Evolutionary conservation across 2,113 vertebrate genomes (phyloP), one percentile per base, ranked within the genome.

Genomic region (Solenodon paradoxus): DNA sequence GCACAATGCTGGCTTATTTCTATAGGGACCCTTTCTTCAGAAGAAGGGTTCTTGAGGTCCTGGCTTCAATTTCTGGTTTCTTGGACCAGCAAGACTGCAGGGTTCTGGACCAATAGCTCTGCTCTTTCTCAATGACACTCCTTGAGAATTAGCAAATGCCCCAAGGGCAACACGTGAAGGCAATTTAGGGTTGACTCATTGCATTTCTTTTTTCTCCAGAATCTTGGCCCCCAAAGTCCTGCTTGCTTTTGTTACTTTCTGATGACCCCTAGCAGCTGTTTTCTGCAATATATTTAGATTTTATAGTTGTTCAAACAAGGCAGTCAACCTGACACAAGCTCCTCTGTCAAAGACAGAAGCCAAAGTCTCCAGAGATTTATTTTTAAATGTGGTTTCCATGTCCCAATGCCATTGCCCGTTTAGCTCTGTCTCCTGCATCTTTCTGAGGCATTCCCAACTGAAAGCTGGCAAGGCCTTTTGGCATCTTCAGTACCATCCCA

Each of bases 211-310:
- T 95, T 83, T 55, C 77, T 63, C 61, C 72, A 79, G 74, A 57
- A 89, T 86, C 59, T 93, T 86, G 85, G 88, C 63, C 96, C 82
- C 93, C 74, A n/a, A 85, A 45, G 85, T 86, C 86, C 89, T 88
- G 72, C 42, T 78, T 91, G 78, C 72, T 30, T 97, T 91, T 55
- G 53, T 59, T 75, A 90, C 74, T 96, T 95, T 94, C 93, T 38
- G 19, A 51, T 97, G 96, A 95, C 53, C 92, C 72, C 40, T 92
- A 95, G 91, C 96, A 94, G 71, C 85, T 97, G 92, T 95, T 97
- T 97, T 95, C 92, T 96, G 81, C 80, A 97, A 92, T 92, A 88
- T 95, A 75, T 95, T 97, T 95, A 90, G 85, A 71, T 92, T 97
- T 97, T 95, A 94, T 96, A 88, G 96, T 96, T 95, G 88, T 86